A percentile compares a stretch with the other conserved stretches of the same genome.
phyloP scores from a whole-genome alignment of 2,113 vertebrate species.

The Pelodiscus sinensis region DNA sequence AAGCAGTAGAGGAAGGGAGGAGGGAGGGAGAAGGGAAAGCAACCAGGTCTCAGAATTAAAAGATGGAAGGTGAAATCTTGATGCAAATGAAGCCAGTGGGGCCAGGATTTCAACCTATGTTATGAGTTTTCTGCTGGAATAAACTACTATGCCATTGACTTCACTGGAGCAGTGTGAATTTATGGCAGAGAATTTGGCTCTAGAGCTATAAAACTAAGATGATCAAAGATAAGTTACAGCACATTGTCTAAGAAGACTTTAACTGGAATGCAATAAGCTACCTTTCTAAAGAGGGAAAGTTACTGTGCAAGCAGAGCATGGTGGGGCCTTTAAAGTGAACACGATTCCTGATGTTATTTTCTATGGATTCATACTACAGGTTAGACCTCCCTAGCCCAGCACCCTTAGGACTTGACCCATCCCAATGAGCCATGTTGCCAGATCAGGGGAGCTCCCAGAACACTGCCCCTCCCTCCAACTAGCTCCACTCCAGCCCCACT shows the following conservation, averaged over 20 bases:
- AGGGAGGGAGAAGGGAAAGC: not conserved
- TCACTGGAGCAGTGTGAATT: not conserved
- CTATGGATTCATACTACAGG: slow-evolving; percentile 8
- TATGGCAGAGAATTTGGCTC: fast-evolving
- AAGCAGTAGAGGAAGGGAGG: not conserved
- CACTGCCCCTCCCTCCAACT: too few relatives aligned
- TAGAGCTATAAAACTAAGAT: not conserved
- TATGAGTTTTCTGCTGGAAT: not conserved
- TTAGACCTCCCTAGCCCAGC: too few relatives aligned
- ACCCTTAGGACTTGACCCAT: too few relatives aligned
- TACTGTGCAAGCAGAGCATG: slow-evolving; percentile 37
- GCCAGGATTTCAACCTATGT: not conserved
- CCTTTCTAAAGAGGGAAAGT: slow-evolving; percentile 49
- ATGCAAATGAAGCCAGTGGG: not conserved
- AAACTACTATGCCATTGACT: not conserved
- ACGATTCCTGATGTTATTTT: slow-evolving; percentile 34
- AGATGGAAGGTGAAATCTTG: not conserved
- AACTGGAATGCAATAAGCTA: not conserved
- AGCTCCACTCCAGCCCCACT: too few relatives aligned
- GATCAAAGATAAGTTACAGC: slow-evolving; percentile 22
- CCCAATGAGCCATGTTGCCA: too few relatives aligned
- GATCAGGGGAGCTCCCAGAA: too few relatives aligned
- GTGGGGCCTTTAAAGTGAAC: slow-evolving; percentile 35
- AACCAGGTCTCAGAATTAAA: not conserved
- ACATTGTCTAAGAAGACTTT: slow-evolving; percentile 23